Percentiles rank a stretch among this genome's conserved stretches.
phyloP scores from a whole-genome alignment of 2,888 invertebrate species.

The Eristalis arbustorum region DNA sequence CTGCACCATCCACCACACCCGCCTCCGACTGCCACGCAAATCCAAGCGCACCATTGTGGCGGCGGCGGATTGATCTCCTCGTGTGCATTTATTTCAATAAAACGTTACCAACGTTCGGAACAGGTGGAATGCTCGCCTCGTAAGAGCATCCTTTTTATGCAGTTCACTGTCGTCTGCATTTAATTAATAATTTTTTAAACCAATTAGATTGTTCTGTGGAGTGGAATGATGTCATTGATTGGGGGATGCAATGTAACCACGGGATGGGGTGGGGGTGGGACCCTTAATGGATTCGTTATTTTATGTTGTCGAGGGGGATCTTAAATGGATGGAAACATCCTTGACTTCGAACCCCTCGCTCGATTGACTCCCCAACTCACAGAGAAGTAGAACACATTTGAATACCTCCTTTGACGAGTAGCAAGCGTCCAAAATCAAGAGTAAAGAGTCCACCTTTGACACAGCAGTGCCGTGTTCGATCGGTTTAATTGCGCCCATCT shows the following conservation, averaged over 20 bases:
- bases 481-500: not conserved
- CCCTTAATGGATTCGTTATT: no score
- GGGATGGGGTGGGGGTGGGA: no score
- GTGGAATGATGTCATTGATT: not conserved
- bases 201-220: conserved; percentile 37
- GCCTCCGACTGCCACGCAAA: conserved; percentile 16
- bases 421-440: no score
- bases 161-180: conserved; percentile 28
- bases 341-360: no score
- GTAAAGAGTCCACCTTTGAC: not conserved
- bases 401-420: no score
- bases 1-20: conserved; percentile 16
- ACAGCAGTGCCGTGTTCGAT: not conserved
- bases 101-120: conserved; percentile 24
- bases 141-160: conserved; percentile 5
- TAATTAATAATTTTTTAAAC: conserved; percentile 53
- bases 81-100: conserved; percentile 11
- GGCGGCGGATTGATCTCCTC: not conserved
- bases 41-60: conserved; percentile 22
- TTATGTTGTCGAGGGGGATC: no score
- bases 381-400: no score
- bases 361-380: no score
- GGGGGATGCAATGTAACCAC: not conserved
- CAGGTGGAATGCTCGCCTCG: not conserved
- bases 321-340: no score